These are phyloP conservation scores for Drosophila robusta DNA, from an alignment of 2,888 invertebrate genomes.

Conservation along the genomic window DNA sequence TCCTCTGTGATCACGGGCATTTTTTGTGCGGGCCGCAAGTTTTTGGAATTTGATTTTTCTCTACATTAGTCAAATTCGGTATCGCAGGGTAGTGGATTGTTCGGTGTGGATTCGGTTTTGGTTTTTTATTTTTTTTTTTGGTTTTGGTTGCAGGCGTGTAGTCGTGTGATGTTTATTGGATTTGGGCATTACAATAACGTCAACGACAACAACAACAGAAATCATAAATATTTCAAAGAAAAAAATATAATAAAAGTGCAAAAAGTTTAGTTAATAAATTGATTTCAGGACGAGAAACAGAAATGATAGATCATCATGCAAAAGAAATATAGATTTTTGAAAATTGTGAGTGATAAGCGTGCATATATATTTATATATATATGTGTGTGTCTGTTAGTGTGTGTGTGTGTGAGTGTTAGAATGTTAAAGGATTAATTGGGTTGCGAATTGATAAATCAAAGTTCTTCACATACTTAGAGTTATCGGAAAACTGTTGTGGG, in stretches of 20 bases:
- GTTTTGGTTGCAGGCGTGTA: slow-evolving; percentile 41
- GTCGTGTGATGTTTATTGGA: slow-evolving; percentile 35
- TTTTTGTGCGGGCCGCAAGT: slow-evolving; percentile 67
- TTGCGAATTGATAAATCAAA: neutral
- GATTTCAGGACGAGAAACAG: slow-evolving; percentile 31
- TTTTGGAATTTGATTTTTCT: slow-evolving; percentile 81
- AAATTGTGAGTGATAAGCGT: slow-evolving; percentile 35
- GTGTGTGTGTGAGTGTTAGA: slow-evolving; percentile 2
- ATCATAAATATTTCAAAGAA: slow-evolving; percentile 35
- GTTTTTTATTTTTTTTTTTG: slow-evolving; percentile 18
- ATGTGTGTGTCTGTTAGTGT: slow-evolving; percentile 8
- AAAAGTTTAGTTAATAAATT: slow-evolving; percentile 36
- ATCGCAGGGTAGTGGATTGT: slow-evolving; percentile 25
- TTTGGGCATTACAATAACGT: slow-evolving; percentile 59
- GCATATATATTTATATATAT: slow-evolving; percentile 10
- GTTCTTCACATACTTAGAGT: slow-evolving; percentile 7
- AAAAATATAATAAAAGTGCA: slow-evolving; percentile 55
- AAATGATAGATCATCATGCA: slow-evolving; percentile 36
- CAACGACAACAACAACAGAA: slow-evolving; percentile 63
- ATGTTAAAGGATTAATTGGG: neutral
- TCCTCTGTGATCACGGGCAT: slow-evolving; percentile 85
- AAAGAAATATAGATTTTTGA: slow-evolving; percentile 3
- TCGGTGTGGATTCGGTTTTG: slow-evolving; percentile 17
- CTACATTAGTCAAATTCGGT: slow-evolving; percentile 67
- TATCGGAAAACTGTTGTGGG: slow-evolving; percentile 24